Conservation (phyloP, 1,140 invertebrate genomes). For the Platorchestia sp. region DNA sequence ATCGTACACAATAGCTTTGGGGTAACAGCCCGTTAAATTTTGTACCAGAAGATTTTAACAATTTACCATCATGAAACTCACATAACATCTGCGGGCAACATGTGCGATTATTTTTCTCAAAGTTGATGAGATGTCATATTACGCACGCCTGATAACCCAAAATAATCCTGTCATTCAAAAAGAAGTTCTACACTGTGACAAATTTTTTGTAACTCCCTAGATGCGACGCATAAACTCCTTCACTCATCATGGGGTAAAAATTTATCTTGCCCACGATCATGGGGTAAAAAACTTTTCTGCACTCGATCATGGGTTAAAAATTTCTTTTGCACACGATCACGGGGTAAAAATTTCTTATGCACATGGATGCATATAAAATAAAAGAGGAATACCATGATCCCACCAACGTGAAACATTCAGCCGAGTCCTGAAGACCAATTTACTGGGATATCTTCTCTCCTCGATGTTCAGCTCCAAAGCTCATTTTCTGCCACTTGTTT, state of each 20-base stretch:
- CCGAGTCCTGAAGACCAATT: not conserved
- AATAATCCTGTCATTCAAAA: too few relatives aligned
- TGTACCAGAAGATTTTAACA: too few relatives aligned
- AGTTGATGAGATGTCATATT: not conserved
- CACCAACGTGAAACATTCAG: not conserved
- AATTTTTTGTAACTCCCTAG: not conserved
- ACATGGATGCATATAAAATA: not conserved
- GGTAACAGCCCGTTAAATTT: too few relatives aligned
- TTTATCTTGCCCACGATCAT: not conserved
- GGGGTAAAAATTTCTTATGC: not conserved
- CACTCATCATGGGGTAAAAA: not conserved
- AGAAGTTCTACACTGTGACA: not conserved
- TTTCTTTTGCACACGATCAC: not conserved
- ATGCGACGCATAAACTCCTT: not conserved
- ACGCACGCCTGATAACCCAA: not conserved
- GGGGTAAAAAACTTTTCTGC: too few relatives aligned
- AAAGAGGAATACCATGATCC: too few relatives aligned
- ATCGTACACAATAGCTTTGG: too few relatives aligned
- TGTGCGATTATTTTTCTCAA: not conserved
- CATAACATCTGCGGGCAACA: not conserved
- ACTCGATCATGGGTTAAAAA: not conserved
- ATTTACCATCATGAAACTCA: not conserved
- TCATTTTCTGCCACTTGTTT: not conserved
- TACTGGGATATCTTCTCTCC: not conserved
- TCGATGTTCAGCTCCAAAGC: not conserved